phyloP scores from a whole-genome alignment of 2,797 vertebrate genomes.

The Calcarius lapponicus region DNA sequence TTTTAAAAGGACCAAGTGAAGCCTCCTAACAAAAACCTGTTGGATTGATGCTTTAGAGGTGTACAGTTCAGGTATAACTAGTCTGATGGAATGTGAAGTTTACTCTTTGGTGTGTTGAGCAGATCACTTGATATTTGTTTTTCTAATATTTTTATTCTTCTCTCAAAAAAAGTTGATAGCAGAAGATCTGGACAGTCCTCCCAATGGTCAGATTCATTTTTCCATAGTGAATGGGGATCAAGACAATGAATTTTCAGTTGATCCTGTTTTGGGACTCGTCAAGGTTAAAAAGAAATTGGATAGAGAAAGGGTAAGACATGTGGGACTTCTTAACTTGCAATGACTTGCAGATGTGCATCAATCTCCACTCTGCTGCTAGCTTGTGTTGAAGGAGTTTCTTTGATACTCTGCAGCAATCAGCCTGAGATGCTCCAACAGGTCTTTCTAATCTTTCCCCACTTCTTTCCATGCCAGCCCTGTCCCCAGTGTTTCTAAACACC shows the following conservation, averaged over 20 bases:
- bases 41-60: neutral
- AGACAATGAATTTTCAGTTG: slow-evolving; percentile 90
- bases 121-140: neutral
- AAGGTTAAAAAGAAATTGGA: slow-evolving; percentile 95
- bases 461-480: neutral
- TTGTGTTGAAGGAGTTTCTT: neutral
- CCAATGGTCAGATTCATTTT: slow-evolving; percentile 88
- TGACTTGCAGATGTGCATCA: slow-evolving; percentile 1
- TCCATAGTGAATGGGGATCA: slow-evolving; percentile 89
- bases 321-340: neutral
- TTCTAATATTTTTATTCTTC: slow-evolving; percentile 33
- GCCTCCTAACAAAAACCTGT: neutral
- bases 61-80: neutral
- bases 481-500: neutral
- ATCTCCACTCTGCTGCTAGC: neutral
- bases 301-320: slow-evolving; percentile 86
- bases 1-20: neutral
- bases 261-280: slow-evolving; percentile 86
- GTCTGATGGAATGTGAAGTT: neutral
- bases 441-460: neutral
- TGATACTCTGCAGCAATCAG: neutral
- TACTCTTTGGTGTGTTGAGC: neutral
- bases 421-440: neutral
- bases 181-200: slow-evolving; percentile 91
- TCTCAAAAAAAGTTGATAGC: slow-evolving; percentile 83